These are phyloP conservation scores for Fratercula arctica DNA, from an alignment of 2,797 vertebrate genomes.

Conservation along the genomic window DNA sequence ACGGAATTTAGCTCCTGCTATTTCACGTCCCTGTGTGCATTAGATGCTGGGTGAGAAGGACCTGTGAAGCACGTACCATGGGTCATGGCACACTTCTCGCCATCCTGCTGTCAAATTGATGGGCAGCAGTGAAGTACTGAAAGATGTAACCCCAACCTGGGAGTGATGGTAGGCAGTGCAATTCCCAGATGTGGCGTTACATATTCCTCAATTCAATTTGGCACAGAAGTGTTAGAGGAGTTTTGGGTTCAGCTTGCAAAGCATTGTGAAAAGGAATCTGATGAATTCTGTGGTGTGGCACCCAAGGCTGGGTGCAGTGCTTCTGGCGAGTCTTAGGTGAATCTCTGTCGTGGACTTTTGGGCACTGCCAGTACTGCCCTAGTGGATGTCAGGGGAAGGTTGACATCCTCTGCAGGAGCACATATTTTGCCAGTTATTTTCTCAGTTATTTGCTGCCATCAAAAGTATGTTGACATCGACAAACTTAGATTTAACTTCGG, in stretches of 20 bases:
- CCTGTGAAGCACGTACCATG: rapidly evolving
- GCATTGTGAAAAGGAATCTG: not conserved
- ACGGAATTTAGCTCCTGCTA: not conserved
- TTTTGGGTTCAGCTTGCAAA: not conserved
- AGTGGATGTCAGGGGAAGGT: not conserved
- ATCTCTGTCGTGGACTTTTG: rapidly evolving
- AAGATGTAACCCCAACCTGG: not conserved
- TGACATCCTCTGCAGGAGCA: not conserved
- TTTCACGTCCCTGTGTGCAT: not conserved
- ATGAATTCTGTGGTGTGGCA: not conserved
- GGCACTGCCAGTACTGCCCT: not conserved
- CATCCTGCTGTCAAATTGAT: not conserved
- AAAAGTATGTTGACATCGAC: not conserved
- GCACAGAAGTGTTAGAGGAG: not conserved
- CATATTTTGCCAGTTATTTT: not conserved
- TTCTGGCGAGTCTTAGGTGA: not conserved
- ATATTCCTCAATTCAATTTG: not conserved
- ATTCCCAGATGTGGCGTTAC: not conserved
- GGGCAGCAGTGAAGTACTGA: not conserved
- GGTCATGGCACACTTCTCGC: rapidly evolving
- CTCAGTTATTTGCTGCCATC: not conserved
- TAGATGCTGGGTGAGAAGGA: not conserved
- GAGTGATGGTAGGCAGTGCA: not conserved
- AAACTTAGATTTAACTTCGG: not conserved
- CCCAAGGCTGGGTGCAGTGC: not conserved